These are phyloP conservation scores for Calliphora vicina DNA, from an alignment of 1,140 invertebrate species.

Conservation along the genomic window DNA sequence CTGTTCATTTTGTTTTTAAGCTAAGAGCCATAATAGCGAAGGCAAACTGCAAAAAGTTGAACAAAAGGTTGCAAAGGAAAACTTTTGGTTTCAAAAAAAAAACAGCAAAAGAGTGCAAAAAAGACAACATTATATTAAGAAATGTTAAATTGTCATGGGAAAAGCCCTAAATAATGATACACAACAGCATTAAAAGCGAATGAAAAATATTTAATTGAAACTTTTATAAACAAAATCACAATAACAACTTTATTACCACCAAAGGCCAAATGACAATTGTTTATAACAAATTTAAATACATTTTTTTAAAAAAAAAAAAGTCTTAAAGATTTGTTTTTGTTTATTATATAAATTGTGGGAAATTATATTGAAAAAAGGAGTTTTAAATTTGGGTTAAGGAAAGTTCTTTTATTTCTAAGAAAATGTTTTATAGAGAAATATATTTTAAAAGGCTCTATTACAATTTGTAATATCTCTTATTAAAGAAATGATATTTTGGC, in stretches of 20 bases:
- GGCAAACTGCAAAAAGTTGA: neutral
- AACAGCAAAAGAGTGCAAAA: too few species aligned
- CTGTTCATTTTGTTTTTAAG: neutral
- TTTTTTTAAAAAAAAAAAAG: neutral
- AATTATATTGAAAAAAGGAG: neutral
- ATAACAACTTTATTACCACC: neutral
- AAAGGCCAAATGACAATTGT: constrained; percentile 1
- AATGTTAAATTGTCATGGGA: constrained; percentile 16
- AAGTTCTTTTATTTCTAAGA: too few species aligned
- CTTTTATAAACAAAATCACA: neutral
- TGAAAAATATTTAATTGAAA: neutral
- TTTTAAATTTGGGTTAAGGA: too few species aligned
- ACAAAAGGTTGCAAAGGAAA: neutral
- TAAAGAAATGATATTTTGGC: too few species aligned
- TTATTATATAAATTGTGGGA: too few species aligned
- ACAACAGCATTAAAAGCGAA: neutral
- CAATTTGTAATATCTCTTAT: too few species aligned
- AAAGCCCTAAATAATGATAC: constrained; percentile 11
- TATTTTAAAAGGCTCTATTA: too few species aligned
- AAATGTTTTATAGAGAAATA: too few species aligned
- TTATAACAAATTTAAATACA: neutral
- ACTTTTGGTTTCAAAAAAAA: neutral
- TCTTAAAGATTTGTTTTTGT: too few species aligned
- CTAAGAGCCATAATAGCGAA: neutral
- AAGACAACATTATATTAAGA: neutral